Evolutionary conservation across 1,140 invertebrate species (phyloP), one percentile per base, ranked within the genome.

Genomic region (Zaprionus camerounensis): DNA sequence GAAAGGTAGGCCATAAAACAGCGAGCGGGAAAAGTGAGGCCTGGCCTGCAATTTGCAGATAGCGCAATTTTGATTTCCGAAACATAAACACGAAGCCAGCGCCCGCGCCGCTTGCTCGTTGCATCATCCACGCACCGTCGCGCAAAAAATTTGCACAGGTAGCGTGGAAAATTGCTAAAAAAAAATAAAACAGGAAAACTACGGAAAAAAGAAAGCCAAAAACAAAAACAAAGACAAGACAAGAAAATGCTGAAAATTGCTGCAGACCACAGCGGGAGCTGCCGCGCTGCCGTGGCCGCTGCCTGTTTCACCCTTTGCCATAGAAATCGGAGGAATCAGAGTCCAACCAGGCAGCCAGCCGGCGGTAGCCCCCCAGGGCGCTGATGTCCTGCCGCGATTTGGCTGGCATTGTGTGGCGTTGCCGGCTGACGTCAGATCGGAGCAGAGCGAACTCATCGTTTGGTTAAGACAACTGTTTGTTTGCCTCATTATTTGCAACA

Each of bases 121-220:
- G 46, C 51, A 64, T 69, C 81, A 71, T 38, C 68, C 66, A 64
- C 64, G 78, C 83, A 87, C 81, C 62, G 74, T 68, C 81, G 74
- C 71, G 77, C 65, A 80, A 92, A 92, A 92, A 92, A 92, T 92
- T 80, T 44, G 74, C 82, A 92, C 91, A 92, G 91, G 91, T 92
- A 92, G 91, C 91, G 71, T 91, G 74, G 61, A 92, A 91, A 91
- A 92, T 91, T 80, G 73, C 26, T 71, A 81, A 85, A 82, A 91
- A 84, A 53, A 65, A 64, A 62, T 9, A 31, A 31, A 31, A 56
- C 31, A 12, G 31, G 34, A 17, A 22, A 24, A 72, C 36, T 24
- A 20, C 5, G 20, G 24, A 20, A 24, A 24, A 73, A 53, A 61
- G 38, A 59, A 53, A 57, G 36, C 31, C 71, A 38, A 67, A 63